Evolutionary conservation across 2,113 vertebrate genomes (phyloP).

Genomic region (Trichechus manatus): DNA sequence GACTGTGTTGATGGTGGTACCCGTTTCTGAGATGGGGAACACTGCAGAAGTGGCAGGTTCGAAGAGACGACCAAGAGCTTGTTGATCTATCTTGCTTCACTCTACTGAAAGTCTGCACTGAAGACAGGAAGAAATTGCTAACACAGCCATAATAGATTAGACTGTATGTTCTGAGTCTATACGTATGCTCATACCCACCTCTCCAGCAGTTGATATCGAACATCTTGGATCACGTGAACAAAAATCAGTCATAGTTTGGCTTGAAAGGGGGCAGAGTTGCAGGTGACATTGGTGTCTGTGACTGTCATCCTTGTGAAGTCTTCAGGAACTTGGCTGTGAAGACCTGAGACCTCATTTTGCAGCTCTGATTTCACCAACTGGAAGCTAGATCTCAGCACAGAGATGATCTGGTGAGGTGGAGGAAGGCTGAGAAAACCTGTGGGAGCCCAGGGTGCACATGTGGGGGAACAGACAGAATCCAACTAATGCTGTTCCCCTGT

Average conservation of each 20-base stretch:
- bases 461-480: fast-evolving
- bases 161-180: fast-evolving
- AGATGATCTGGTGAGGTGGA: not conserved
- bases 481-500: fast-evolving
- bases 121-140: fast-evolving
- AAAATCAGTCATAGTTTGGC: too few relatives aligned
- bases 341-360: fast-evolving
- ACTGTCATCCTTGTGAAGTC: fast-evolving
- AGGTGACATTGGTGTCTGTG: fast-evolving
- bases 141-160: fast-evolving
- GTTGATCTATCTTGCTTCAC: too few relatives aligned
- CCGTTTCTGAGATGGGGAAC: not conserved
- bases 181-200: fast-evolving
- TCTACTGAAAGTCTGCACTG: fast-evolving
- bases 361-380: fast-evolving
- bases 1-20: fast-evolving
- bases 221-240: fast-evolving
- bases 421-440: fast-evolving
- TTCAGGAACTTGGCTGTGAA: fast-evolving
- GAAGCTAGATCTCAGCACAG: not conserved
- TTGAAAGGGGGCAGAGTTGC: too few relatives aligned
- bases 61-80: too few relatives aligned
- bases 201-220: too few relatives aligned
- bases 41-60: fast-evolving
- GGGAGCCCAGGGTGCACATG: fast-evolving